Percentiles rank a stretch among this genome's conserved stretches.
These are phyloP conservation scores for Thaumatotibia leucotreta DNA, from an alignment of 1,140 invertebrate species.

Conservation along the genomic window DNA sequence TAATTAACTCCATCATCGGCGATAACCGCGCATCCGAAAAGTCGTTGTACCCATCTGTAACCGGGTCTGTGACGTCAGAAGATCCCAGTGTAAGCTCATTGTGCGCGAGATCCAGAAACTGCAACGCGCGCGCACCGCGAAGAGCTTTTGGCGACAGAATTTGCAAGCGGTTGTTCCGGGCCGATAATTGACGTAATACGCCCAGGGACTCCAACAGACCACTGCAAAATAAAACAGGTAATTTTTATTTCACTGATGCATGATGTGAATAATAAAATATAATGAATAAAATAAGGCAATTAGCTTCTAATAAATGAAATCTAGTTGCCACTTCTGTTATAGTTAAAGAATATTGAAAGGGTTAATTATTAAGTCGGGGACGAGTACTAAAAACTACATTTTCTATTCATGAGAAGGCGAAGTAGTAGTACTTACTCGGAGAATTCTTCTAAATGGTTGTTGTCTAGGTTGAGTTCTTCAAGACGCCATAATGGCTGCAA, in stretches of 20 bases:
- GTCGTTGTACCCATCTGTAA: not conserved
- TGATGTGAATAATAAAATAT: no score
- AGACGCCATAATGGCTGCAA: not conserved
- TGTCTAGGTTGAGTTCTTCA: not conserved
- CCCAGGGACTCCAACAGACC: not conserved
- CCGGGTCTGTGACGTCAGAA: not conserved
- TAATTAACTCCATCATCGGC: not conserved
- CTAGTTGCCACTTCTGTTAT: no score
- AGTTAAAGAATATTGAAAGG: no score
- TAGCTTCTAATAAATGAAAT: no score
- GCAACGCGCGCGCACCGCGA: not conserved
- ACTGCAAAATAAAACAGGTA: not conserved
- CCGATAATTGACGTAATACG: not conserved
- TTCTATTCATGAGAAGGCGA: no score
- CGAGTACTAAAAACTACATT: no score
- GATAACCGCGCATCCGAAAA: not conserved
- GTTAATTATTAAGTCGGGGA: no score
- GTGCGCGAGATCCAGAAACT: not conserved
- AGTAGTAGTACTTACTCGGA: not conserved
- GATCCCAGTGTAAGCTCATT: not conserved
- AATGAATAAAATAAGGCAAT: no score
- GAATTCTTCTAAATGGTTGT: not conserved
- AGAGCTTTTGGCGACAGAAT: not conserved
- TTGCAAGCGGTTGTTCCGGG: not conserved
- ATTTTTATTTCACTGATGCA: not conserved